Conservation (phyloP, 2,797 vertebrate species). For the Tachyglossus aculeatus region DNA sequence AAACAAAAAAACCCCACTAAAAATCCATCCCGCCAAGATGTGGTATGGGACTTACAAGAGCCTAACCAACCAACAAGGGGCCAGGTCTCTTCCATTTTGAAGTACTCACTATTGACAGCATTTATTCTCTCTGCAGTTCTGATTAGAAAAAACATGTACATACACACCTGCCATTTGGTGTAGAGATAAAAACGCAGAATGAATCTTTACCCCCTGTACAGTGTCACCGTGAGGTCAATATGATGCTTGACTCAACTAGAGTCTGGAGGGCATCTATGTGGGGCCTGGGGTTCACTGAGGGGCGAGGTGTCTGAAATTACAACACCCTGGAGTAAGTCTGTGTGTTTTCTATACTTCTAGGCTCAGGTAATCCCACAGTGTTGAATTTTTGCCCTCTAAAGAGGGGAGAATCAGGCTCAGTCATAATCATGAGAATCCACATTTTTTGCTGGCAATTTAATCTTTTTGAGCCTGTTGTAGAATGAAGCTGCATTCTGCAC, state of each 20-base stretch:
- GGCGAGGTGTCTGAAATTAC: no score
- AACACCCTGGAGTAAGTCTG: no score
- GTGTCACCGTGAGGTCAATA: conserved; percentile 65
- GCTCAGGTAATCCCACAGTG: no score
- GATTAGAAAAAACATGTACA: conserved; percentile 50
- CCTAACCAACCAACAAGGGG: conserved; percentile 45
- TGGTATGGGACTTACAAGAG: conserved; percentile 38
- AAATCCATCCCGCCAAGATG: conserved; percentile 36
- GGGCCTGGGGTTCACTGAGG: no score
- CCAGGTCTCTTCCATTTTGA: conserved; percentile 36
- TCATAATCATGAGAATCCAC: conserved; percentile 61
- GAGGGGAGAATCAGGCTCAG: no score
- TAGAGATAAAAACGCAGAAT: conserved; percentile 54
- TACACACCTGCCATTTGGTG: conserved; percentile 35
- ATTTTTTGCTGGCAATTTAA: conserved; percentile 63
- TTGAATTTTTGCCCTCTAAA: no score
- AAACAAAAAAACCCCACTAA: conserved; percentile 48
- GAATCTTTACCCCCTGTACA: conserved; percentile 65
- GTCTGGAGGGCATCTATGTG: no score
- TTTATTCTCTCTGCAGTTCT: neutral
- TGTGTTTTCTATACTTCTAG: no score
- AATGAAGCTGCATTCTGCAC: conserved; percentile 63
- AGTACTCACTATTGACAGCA: neutral
- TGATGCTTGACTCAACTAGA: no score
- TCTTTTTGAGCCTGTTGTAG: conserved; percentile 38